These are phyloP conservation scores for Cryptus armator DNA, from an alignment of 2,888 invertebrate species.

Conservation along the genomic window DNA sequence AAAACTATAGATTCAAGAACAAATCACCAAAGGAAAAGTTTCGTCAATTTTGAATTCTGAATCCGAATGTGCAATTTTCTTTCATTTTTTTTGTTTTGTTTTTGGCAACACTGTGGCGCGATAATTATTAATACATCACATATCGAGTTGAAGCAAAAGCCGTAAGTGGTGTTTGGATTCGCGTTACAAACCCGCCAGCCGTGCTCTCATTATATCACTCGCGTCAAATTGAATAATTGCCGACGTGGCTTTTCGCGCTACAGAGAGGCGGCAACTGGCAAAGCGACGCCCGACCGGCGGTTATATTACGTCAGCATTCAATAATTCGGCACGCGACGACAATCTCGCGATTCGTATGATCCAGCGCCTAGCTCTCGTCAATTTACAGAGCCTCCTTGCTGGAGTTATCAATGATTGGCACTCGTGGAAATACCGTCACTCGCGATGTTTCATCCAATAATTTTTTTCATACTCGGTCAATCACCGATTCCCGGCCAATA, in stretches of 20 bases:
- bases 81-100: background rate
- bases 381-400: background rate
- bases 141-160: slow-evolving; percentile 16
- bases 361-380: slow-evolving; percentile 28
- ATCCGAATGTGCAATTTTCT: slow-evolving; percentile 61
- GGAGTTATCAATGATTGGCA: slow-evolving; percentile 31
- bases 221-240: slow-evolving; percentile 82
- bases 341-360: slow-evolving; percentile 73
- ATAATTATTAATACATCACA: background rate
- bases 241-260: slow-evolving; percentile 70
- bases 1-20: background rate
- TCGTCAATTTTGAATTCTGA: background rate
- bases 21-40: background rate
- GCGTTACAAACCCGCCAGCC: slow-evolving; percentile 69
- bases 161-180: slow-evolving; percentile 73
- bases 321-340: slow-evolving; percentile 85
- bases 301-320: slow-evolving; percentile 82
- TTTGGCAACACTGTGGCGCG: background rate
- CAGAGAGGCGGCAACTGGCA: slow-evolving; percentile 59
- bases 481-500: slow-evolving; percentile 9
- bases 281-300: slow-evolving; percentile 66
- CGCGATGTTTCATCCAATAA: background rate
- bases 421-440: background rate
- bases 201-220: slow-evolving; percentile 56
- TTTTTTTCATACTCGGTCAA: slow-evolving; percentile 2